phyloP scores from a whole-genome alignment of 2,797 vertebrate species.

The Clarias fuscus region DNA sequence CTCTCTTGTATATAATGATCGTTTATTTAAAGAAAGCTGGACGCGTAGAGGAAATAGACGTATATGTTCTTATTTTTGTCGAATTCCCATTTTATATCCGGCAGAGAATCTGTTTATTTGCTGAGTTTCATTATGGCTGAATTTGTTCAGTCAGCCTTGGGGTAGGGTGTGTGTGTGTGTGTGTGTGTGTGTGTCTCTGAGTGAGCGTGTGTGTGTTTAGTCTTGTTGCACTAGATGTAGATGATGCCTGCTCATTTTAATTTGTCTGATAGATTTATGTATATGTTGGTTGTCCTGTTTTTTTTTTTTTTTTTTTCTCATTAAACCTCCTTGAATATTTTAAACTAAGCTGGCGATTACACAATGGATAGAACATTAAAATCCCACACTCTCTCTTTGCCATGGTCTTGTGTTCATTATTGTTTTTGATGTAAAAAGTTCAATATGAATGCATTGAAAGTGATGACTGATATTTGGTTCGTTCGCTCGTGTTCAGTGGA shows the following conservation, averaged over 20 bases:
- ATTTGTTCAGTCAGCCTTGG: constrained; percentile 52
- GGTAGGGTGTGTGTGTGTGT: not conserved
- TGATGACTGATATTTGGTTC: not conserved
- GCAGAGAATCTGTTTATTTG: constrained; percentile 65
- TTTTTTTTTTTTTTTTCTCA: constrained; percentile 10
- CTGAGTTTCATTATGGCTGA: constrained; percentile 59
- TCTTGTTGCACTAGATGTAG: constrained; percentile 50
- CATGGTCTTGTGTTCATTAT: constrained; percentile 58
- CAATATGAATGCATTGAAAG: constrained; percentile 23
- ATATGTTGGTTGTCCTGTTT: constrained; percentile 68
- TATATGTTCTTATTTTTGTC: constrained; percentile 66
- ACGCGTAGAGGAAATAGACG: constrained; percentile 56
- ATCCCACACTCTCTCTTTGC: constrained; percentile 62
- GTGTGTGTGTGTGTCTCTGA: not conserved
- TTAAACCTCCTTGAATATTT: constrained; percentile 65
- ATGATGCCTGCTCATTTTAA: constrained; percentile 62
- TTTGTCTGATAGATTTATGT: constrained; percentile 70
- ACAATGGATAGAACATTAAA: constrained; percentile 74
- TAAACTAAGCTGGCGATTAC: constrained; percentile 63
- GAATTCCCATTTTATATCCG: constrained; percentile 70
- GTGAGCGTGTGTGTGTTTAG: constrained; percentile 27
- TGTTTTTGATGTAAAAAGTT: constrained; percentile 23
- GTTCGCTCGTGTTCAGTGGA: not conserved
- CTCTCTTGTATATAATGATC: constrained; percentile 67
- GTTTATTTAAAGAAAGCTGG: constrained; percentile 61